Conservation (phyloP, 1,140 invertebrate genomes). For the Aphaenogaster floridana region DNA sequence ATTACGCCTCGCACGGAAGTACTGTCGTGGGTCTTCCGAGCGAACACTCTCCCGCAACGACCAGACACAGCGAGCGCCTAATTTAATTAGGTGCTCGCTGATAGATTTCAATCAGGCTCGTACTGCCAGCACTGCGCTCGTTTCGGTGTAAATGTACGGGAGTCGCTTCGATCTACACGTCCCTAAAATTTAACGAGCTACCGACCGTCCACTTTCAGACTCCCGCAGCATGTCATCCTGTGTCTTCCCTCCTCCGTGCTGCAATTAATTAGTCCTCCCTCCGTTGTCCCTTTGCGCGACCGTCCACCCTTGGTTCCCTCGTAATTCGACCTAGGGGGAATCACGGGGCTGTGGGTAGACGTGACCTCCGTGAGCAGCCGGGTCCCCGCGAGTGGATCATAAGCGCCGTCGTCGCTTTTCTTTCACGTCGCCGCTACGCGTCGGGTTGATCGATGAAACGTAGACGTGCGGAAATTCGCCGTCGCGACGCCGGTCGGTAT, state of each 20-base stretch:
- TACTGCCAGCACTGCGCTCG: slow-evolving; percentile 51
- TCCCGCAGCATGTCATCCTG: slow-evolving; percentile 74
- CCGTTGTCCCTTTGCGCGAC: slow-evolving; percentile 40
- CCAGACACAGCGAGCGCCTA: slow-evolving; percentile 64
- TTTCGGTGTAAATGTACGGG: slow-evolving; percentile 60
- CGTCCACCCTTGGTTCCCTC: slow-evolving; percentile 34
- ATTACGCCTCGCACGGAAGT: slow-evolving; percentile 54
- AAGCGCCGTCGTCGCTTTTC: slow-evolving; percentile 26
- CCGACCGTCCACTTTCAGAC: slow-evolving; percentile 65
- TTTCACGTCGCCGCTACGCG: slow-evolving; percentile 4
- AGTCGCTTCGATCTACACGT: slow-evolving; percentile 69
- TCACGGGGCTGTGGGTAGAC: slow-evolving; percentile 63
- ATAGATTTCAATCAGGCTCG: slow-evolving; percentile 78
- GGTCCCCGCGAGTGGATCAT: slow-evolving; percentile 46
- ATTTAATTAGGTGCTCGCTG: slow-evolving; percentile 77
- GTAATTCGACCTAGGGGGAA: slow-evolving; percentile 74
- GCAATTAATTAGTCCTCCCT: slow-evolving; percentile 77
- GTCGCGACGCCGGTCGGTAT: slow-evolving; percentile 1
- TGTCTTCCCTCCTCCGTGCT: slow-evolving; percentile 58
- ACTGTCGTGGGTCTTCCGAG: slow-evolving; percentile 14
- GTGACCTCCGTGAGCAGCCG: slow-evolving; percentile 13
- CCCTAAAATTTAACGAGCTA: slow-evolving; percentile 79
- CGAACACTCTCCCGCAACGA: slow-evolving; percentile 33
- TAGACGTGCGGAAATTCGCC: slow-evolving; percentile 40
- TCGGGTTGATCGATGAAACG: slow-evolving; percentile 22